phyloP scores from a whole-genome alignment of 2,888 invertebrate species.

The Spodoptera littoralis region DNA sequence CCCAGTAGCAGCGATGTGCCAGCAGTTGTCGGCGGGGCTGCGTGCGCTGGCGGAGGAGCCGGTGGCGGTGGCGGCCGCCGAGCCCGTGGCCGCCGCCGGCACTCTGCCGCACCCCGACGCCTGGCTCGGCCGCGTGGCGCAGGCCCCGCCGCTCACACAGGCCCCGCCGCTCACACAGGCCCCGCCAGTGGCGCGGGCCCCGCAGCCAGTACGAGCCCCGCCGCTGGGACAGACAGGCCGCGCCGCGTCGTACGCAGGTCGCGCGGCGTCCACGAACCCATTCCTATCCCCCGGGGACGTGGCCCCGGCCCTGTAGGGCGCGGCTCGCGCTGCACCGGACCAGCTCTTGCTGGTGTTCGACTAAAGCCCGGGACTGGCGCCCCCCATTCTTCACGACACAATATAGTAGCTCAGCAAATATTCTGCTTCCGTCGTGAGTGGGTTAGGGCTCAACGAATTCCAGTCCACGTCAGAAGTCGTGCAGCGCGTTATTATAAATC shows the following conservation, averaged over 20 bases:
- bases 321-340: constrained; percentile 34
- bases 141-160: constrained; percentile 87
- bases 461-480: constrained; percentile 12
- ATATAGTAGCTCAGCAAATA: constrained; percentile 11
- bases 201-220: constrained; percentile 80
- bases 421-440: constrained; percentile 6
- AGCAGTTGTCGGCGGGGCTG: constrained; percentile 93
- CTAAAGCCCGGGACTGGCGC: constrained; percentile 17
- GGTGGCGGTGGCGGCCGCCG: constrained; percentile 59
- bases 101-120: constrained; percentile 94
- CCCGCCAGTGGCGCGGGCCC: constrained; percentile 65
- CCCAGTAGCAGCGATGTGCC: constrained; percentile 94
- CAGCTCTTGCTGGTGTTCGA: constrained; percentile 35
- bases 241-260: constrained; percentile 66
- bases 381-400: neutral
- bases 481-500: constrained; percentile 33
- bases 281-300: constrained; percentile 55
- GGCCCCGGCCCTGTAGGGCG: constrained; percentile 46
- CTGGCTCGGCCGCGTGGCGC: constrained; percentile 93
- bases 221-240: constrained; percentile 86
- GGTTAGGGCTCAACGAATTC: constrained; percentile 3
- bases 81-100: constrained; percentile 73
- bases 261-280: constrained; percentile 61
- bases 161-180: constrained; percentile 62
- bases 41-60: constrained; percentile 91